Evolutionary conservation across 2,888 invertebrate species (phyloP), one percentile per base, ranked within the genome.

Genomic region (Eupithecia dodoneata): DNA sequence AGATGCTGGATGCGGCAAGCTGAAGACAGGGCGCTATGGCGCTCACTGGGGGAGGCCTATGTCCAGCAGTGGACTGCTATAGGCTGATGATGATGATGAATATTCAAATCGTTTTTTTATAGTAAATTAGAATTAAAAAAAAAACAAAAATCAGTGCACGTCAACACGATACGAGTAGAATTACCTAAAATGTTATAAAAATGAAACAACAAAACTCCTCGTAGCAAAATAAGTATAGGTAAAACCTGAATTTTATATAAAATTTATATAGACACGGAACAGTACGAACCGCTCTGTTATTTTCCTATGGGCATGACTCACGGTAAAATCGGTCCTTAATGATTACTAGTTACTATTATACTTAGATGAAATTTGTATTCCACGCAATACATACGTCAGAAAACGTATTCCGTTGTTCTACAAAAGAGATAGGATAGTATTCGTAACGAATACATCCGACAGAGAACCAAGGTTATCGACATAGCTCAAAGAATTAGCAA

Each of bases 261-360:
- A 63, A 63, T 63, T 0, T 2, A 2, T 7, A 30, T 12, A 63
- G 30, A 63, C 63, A 63, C 63, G 63, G 63, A 63, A 63, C 63
- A 59, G 59, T 59, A 10, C 0, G 4, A 4, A 55, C 15, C 1
- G 3, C 4, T 49, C 52, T 30, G 63, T 63, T 30, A 63, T 63
- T 63, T 63, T 63, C 63, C 63, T 63, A 63, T 12, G 30, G n/a
- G 12, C 10, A 63, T 63, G 63, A 63, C 30, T 63, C 63, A 63
- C 3, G 30, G 63, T 63, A 59, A 59, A 59, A 59, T 59, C 18
- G 18, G 18, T 1, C 13, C 4, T 1, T 55, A 30, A 63, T 63
- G 63, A 63, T 30, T 30, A 63, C 2, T 12, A 63, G 63, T 4
- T 30, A 63, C 30, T 18, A 63, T 12, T 59, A 47, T 10, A 18